These are phyloP conservation scores for Vidua macroura DNA, from an alignment of 2,113 vertebrate species.

Conservation along the genomic window DNA sequence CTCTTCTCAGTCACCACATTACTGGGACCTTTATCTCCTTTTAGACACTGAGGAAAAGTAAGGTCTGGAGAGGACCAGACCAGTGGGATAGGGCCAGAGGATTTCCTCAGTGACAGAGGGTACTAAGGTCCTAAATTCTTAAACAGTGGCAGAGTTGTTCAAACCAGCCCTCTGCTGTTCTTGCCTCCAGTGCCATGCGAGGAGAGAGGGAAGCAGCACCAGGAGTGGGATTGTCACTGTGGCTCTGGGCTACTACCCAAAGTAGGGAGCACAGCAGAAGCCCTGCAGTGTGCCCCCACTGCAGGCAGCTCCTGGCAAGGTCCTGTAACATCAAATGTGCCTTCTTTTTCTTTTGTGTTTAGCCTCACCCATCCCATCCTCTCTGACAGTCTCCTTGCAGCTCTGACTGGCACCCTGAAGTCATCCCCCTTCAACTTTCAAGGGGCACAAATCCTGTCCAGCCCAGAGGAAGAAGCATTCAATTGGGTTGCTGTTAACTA, in stretches of 20 bases:
- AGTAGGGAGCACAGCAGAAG: background rate
- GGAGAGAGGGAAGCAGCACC: background rate
- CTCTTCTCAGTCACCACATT: background rate
- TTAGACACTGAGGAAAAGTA: background rate
- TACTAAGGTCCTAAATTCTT: background rate
- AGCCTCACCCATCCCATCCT: constrained; percentile 8
- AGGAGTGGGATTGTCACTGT: background rate
- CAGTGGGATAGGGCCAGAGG: background rate
- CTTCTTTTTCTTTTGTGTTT: constrained; percentile 14
- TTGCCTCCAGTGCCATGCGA: accelerated
- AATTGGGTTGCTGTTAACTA: constrained; percentile 54
- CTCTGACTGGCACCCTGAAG: constrained; percentile 25
- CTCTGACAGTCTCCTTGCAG: background rate
- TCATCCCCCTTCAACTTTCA: constrained; percentile 35
- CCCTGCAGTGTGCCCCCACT: background rate
- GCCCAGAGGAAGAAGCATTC: background rate
- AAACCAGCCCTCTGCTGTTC: background rate
- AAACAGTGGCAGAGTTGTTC: background rate
- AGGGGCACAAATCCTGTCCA: constrained; percentile 16
- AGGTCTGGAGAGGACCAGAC: background rate
- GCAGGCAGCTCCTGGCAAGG: background rate
- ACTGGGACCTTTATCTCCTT: background rate
- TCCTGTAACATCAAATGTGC: background rate
- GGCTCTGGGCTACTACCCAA: background rate
- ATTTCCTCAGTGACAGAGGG: background rate